A percentile compares a stretch with the other conserved stretches of the same genome.
Evolutionary conservation across 1,140 invertebrate species (phyloP).

Genomic region (Drosophila aff.): DNA sequence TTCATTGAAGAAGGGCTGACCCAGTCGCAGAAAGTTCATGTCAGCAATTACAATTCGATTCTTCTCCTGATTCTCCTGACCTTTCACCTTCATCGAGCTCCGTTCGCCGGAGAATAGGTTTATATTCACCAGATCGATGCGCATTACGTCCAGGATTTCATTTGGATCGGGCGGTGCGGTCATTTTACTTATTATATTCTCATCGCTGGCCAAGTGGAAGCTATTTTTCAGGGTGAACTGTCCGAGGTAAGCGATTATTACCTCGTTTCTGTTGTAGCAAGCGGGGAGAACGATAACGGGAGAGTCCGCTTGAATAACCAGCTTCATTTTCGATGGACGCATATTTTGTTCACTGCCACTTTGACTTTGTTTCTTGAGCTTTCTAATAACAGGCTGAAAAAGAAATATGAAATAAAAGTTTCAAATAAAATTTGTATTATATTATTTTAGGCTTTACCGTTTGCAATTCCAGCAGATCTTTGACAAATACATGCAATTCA

Average conservation of each 20-base stretch:
- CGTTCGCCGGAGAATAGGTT: constrained; percentile 90
- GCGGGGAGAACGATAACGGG: constrained; percentile 95
- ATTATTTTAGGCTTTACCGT: constrained; percentile 85
- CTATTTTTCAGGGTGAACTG: constrained; percentile 92
- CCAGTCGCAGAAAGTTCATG: constrained; percentile 86
- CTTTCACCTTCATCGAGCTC: constrained; percentile 53
- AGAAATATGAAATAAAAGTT: background rate
- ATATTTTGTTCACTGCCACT: constrained; percentile 33
- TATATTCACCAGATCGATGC: constrained; percentile 92
- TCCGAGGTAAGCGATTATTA: constrained; percentile 93
- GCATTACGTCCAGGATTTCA: constrained; percentile 91
- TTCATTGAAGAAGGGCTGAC: constrained; percentile 89
- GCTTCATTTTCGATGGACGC: constrained; percentile 70
- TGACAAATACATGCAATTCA: constrained; percentile 94
- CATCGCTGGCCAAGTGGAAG: constrained; percentile 88
- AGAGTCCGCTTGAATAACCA: constrained; percentile 86
- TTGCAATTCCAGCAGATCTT: constrained; percentile 94
- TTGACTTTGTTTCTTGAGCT: constrained; percentile 71
- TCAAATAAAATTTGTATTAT: background rate
- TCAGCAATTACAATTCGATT: constrained; percentile 68
- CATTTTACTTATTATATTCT: constrained; percentile 86
- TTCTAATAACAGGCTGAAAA: constrained; percentile 78
- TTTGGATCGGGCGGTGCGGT: constrained; percentile 66
- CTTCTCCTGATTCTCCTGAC: constrained; percentile 35
- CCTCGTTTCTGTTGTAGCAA: constrained; percentile 91